Percentiles rank a stretch among this genome's conserved stretches.
These are phyloP conservation scores for Erpobdella octoculata DNA, from an alignment of 2,888 invertebrate genomes.

Conservation along the genomic window DNA sequence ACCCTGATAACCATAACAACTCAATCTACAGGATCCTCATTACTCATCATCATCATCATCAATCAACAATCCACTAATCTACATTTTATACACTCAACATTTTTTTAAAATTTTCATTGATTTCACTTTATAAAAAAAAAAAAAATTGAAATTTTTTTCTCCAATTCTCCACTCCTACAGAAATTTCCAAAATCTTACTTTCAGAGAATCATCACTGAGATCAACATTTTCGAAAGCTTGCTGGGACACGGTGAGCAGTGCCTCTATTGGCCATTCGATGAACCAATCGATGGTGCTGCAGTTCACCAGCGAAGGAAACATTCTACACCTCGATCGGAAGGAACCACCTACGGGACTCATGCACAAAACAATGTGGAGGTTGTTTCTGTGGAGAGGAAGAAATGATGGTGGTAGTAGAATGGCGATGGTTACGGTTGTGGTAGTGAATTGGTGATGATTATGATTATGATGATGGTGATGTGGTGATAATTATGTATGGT, in stretches of 20 bases:
- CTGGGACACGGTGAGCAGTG: conserved; percentile 69
- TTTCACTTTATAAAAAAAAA: no score
- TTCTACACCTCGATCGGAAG: conserved; percentile 61
- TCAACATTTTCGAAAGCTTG: conserved; percentile 62
- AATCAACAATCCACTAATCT: no score
- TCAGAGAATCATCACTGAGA: conserved; percentile 56
- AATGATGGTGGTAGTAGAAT: neutral
- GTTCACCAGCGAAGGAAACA: conserved; percentile 54
- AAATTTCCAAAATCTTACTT: no score
- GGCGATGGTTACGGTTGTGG: neutral
- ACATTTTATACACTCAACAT: neutral
- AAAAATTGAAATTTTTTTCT: neutral
- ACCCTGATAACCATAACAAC: no score
- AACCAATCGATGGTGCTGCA: conserved; percentile 54
- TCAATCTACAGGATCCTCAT: no score
- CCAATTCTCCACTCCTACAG: neutral
- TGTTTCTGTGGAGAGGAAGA: conserved; percentile 56
- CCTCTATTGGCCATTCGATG: conserved; percentile 76
- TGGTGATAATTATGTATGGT: neutral
- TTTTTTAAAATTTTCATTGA: no score
- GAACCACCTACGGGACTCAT: conserved; percentile 85
- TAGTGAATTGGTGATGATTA: no score
- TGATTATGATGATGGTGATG: no score
- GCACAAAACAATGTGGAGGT: conserved; percentile 76
- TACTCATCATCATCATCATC: no score